A percentile compares a stretch with the other conserved stretches of the same genome.
These are phyloP conservation scores for Syncerus caffer DNA, from an alignment of 2,797 vertebrate genomes.

Conservation along the genomic window DNA sequence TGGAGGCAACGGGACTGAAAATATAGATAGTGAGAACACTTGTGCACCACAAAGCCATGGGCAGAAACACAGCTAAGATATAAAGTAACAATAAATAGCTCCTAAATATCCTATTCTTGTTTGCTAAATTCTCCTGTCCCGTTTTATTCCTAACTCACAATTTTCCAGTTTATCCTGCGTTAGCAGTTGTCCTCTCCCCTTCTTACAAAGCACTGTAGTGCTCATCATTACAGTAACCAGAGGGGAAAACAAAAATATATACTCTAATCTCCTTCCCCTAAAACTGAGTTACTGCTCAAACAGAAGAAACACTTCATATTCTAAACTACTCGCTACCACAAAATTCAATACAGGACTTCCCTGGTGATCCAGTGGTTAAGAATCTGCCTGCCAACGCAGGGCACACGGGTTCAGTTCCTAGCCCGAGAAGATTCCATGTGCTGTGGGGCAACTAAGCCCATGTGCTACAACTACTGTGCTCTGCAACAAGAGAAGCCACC, in stretches of 20 bases:
- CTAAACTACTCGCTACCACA: background rate
- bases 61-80: background rate
- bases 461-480: background rate
- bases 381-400: background rate
- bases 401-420: background rate
- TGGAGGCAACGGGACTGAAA: background rate
- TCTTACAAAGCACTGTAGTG: background rate
- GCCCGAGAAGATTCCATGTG: background rate
- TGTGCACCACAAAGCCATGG: background rate
- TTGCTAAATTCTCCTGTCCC: background rate
- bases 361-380: background rate
- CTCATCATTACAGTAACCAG: background rate
- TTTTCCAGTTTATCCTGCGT: background rate
- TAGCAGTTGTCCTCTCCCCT: background rate
- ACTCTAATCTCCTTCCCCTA: background rate
- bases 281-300: background rate
- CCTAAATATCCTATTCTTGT: background rate
- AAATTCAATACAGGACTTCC: background rate
- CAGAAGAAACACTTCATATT: background rate
- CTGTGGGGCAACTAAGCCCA: background rate
- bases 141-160: background rate
- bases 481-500: background rate
- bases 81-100: background rate
- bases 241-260: background rate
- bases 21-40: background rate